Base-by-base conservation (phyloP, 2,113 vertebrate genomes). In the Myrmophylax atrothorax region DNA sequence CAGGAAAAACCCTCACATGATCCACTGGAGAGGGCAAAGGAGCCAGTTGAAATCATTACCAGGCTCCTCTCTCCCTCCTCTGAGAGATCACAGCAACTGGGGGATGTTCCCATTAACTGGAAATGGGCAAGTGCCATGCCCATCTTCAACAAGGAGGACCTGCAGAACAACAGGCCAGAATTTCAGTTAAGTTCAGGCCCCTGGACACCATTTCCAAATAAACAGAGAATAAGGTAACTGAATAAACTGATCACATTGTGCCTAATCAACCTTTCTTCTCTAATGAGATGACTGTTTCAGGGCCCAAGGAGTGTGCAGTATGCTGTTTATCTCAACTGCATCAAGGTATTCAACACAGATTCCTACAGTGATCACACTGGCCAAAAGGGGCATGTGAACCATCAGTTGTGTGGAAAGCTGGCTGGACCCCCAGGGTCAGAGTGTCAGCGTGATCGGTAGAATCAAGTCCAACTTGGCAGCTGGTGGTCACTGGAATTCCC, bases 301-400 rank as follows among this genome's bases (percentile, higher is more conserved):
- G 26, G 35, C 14, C 26, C 20, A 64, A 76, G 16, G 12, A 60
- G 10, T 4, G 5, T 91, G 44, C 19, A 47, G 1, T 33, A 56
- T 20, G 12, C 6, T 68, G 47, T 49, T 78, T 49, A 72, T 50
- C 13, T n/a, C 14, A 23, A 76, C 35, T 77, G 69, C 62, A 80
- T 44, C 68, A 76, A 68, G 33, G 44, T 50, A 56, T 49, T 58
- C 56, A 78, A 53, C 37, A 37, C 1, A 47, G 42, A 49, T 42
- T 79, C 49, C 49, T 50, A 63, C 1, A 87, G 81, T 22, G 59
- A 84, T 31, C 35, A 18, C 26, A 33, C 0, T 15, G 40, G 52
- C 12, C 73, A 76, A n/a, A 1, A 1, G 24, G 18, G 46, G 29
- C 60, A 64, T 3, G 4, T 28, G 47, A 80, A n/a, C 1, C 1